A percentile compares a stretch with the other conserved stretches of the same genome.
phyloP scores from a whole-genome alignment of 2,113 vertebrate species.

The Aptenodytes patagonicus region DNA sequence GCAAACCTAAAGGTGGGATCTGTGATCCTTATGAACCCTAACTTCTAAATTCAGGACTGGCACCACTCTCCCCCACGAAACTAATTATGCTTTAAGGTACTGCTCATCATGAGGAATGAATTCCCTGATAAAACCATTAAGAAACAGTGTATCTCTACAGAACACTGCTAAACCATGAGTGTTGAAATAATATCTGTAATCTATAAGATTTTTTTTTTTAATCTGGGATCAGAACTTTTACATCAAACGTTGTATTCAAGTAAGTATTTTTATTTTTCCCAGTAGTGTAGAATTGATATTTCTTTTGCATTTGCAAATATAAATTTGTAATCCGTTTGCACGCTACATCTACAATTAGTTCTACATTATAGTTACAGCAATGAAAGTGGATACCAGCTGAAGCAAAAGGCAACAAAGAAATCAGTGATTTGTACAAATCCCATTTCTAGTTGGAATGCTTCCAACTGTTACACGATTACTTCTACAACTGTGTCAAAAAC shows the following conservation, averaged over 20 bases:
- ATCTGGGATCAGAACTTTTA: neutral
- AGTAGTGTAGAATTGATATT: neutral
- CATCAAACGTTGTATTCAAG: neutral
- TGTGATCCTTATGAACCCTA: neutral
- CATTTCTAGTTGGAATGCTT: neutral
- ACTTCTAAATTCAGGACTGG: neutral
- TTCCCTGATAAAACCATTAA: neutral
- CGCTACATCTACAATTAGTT: neutral
- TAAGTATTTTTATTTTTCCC: neutral
- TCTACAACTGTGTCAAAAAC: neutral
- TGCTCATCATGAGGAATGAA: neutral
- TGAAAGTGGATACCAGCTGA: neutral
- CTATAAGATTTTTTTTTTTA: neutral
- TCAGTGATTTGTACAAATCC: neutral
- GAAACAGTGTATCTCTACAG: neutral
- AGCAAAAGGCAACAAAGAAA: neutral
- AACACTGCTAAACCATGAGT: neutral
- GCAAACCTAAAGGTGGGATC: neutral
- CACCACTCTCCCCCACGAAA: neutral
- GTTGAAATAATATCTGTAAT: neutral
- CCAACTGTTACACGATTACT: neutral
- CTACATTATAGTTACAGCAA: neutral
- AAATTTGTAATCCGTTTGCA: neutral
- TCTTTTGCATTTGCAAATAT: neutral
- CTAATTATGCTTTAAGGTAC: neutral